A percentile compares a stretch with the other conserved stretches of the same genome.
Evolutionary conservation across 1,140 invertebrate species (phyloP).

Genomic region (Drosophila pachea): DNA sequence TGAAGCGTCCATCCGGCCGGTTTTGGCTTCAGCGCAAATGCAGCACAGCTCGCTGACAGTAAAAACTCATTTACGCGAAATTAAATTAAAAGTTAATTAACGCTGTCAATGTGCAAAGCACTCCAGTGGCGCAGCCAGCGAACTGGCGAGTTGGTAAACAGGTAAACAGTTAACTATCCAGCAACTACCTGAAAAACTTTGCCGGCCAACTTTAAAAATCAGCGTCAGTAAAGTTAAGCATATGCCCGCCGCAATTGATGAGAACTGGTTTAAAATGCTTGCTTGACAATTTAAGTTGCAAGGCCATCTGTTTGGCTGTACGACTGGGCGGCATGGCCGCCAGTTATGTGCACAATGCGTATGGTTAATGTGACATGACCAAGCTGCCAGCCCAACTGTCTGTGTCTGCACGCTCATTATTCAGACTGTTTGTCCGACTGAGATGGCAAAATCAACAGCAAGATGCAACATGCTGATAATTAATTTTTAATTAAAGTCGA

Average conservation of each 20-base stretch:
- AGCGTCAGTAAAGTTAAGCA: conserved; percentile 74
- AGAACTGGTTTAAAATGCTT: conserved; percentile 71
- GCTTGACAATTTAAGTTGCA: conserved; percentile 64
- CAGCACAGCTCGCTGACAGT: conserved; percentile 69
- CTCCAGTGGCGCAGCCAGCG: conserved; percentile 36
- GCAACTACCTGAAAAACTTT: conserved; percentile 56
- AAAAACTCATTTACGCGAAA: conserved; percentile 76
- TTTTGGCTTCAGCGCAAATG: conserved; percentile 54
- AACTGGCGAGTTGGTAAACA: conserved; percentile 7
- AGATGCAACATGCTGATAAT: conserved; percentile 57
- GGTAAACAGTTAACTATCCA: conserved; percentile 33
- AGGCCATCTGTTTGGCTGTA: conserved; percentile 30
- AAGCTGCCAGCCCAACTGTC: conserved; percentile 30
- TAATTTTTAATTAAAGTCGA: conserved; percentile 64
- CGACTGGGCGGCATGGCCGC: conserved; percentile 38
- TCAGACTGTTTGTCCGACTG: conserved; percentile 1
- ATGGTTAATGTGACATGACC: conserved; percentile 71
- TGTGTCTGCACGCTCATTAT: conserved; percentile 11
- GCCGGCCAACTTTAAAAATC: conserved; percentile 72
- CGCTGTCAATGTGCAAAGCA: conserved; percentile 77
- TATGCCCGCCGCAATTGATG: conserved; percentile 72
- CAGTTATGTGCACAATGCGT: conserved; percentile 66
- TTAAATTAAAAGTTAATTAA: conserved; percentile 78
- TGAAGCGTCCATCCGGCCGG: conserved; percentile 26
- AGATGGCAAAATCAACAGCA: conserved; percentile 47